Evolutionary conservation across 2,888 invertebrate species (phyloP).

Genomic region (Steromphala cineraria): DNA sequence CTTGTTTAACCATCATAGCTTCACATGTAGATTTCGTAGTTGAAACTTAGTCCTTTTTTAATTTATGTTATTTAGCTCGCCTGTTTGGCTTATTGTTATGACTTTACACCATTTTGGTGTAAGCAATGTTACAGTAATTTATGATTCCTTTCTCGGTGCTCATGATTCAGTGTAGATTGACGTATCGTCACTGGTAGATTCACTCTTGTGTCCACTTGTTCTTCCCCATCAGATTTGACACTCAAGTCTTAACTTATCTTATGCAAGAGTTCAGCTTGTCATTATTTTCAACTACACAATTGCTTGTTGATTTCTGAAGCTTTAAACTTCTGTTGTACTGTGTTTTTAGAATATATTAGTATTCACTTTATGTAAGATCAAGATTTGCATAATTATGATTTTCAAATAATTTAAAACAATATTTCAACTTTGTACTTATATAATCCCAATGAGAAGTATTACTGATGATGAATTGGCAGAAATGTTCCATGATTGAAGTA

Average conservation of each 20-base stretch:
- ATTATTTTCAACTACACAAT: not conserved
- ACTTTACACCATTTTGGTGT: constrained; percentile 4
- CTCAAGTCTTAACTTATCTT: not conserved
- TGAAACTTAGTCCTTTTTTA: not conserved
- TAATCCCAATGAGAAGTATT: too few relatives aligned
- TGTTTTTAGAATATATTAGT: not conserved
- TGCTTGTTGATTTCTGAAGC: constrained; percentile 13
- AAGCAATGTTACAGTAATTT: constrained; percentile 3
- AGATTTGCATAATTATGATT: too few relatives aligned
- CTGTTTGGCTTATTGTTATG: constrained; percentile 7
- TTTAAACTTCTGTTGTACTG: constrained; percentile 12
- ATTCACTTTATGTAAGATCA: too few relatives aligned
- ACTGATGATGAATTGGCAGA: too few relatives aligned
- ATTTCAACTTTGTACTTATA: too few relatives aligned
- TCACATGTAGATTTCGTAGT: not conserved
- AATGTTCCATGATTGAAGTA: too few relatives aligned
- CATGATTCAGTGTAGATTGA: constrained; percentile 4
- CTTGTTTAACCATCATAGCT: not conserved
- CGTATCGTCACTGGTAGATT: not conserved
- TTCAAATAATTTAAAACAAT: too few relatives aligned
- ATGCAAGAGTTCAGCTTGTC: not conserved
- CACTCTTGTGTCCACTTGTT: not conserved
- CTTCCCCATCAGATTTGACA: not conserved
- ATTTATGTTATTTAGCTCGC: constrained; percentile 7
- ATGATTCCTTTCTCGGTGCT: constrained; percentile 18